A percentile compares a stretch with the other conserved stretches of the same genome.
Evolutionary conservation across 1,140 invertebrate species (phyloP).

Genomic region (Colletes latitarsis): DNA sequence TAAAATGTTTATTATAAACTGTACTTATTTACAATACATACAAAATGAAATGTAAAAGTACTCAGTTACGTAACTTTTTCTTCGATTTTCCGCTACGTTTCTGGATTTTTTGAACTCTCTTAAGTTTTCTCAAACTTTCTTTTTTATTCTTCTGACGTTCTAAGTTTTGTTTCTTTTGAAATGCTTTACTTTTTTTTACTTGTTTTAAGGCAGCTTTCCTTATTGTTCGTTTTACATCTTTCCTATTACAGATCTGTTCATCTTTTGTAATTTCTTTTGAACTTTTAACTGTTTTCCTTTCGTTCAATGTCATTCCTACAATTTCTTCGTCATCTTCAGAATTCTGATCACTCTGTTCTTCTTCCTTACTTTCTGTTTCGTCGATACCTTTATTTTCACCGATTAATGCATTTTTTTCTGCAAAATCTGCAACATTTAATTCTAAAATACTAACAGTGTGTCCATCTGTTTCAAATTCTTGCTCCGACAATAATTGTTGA

Average conservation of each 20-base stretch:
- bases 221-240: conserved; percentile 85
- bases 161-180: conserved; percentile 86
- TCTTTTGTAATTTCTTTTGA: conserved; percentile 44
- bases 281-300: conserved; percentile 62
- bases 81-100: conserved; percentile 41
- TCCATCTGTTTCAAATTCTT: conserved; percentile 87
- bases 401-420: conserved; percentile 86
- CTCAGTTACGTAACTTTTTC: conserved; percentile 27
- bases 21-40: conserved; percentile 44
- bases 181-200: conserved; percentile 87
- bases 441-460: conserved; percentile 89
- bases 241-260: conserved; percentile 81
- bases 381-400: conserved; percentile 84
- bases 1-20: conserved; percentile 34
- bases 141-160: conserved; percentile 77
- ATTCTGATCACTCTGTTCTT: conserved; percentile 71
- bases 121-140: conserved; percentile 46
- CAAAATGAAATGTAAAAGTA: not conserved
- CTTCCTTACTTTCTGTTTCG: conserved; percentile 77
- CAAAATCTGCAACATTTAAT: conserved; percentile 84
- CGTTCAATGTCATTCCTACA: conserved; percentile 83
- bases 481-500: conserved; percentile 84
- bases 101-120: conserved; percentile 25
- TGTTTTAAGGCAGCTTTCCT: conserved; percentile 86
- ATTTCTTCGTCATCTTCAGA: conserved; percentile 74